Conservation (phyloP, 2,888 invertebrate species). For the Empis stercorea region DNA sequence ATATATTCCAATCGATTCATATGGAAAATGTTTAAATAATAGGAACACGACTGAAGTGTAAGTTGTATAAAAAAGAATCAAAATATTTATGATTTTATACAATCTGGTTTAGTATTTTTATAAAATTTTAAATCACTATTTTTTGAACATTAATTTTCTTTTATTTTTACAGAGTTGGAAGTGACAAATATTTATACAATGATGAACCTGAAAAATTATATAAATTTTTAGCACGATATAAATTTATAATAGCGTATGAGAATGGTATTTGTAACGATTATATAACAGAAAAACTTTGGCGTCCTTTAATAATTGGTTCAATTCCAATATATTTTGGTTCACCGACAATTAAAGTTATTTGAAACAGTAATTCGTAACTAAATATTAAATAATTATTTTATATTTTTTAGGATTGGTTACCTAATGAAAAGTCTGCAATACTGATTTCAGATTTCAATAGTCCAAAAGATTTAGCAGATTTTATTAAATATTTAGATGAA, state of each 20-base stretch:
- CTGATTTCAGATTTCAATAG: conserved; percentile 50
- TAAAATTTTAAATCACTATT: too few relatives aligned
- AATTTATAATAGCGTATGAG: conserved; percentile 73
- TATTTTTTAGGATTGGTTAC: conserved; percentile 54
- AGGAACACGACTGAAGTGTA: conserved; percentile 52
- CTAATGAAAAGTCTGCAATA: conserved; percentile 58
- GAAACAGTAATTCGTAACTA: neutral
- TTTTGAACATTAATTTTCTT: too few relatives aligned
- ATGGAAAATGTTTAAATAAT: conserved; percentile 66
- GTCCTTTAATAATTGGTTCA: conserved; percentile 63
- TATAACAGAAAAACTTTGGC: conserved; percentile 78
- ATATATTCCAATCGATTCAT: conserved; percentile 61
- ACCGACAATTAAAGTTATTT: conserved; percentile 41
- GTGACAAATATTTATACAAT: conserved; percentile 47
- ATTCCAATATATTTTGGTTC: conserved; percentile 75
- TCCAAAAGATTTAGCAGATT: conserved; percentile 46
- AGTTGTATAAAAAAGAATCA: too few relatives aligned
- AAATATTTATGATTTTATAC: too few relatives aligned
- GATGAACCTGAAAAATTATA: conserved; percentile 49
- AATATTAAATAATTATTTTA: conserved; percentile 6
- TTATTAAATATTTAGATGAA: conserved; percentile 41
- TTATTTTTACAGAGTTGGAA: conserved; percentile 28
- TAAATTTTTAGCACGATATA: conserved; percentile 53
- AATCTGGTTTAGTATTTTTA: neutral
- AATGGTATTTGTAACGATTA: conserved; percentile 76